Evolutionary conservation across 2,797 vertebrate genomes (phyloP), one percentile per base, ranked within the genome.

Genomic region (Typhlichthys eigenmanni): DNA sequence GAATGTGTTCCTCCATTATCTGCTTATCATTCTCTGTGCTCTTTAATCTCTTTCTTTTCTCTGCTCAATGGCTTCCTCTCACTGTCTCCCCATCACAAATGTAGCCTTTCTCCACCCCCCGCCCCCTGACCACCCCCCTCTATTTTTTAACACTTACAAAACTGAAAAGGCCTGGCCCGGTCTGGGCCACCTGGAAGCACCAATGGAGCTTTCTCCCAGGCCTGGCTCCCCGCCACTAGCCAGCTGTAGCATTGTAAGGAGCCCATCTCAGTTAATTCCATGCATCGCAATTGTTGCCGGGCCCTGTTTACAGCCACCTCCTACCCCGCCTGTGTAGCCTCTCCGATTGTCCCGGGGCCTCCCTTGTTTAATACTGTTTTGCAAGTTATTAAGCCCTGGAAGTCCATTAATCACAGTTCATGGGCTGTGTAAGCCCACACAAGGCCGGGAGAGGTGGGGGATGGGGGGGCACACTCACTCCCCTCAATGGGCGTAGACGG

Each of bases 381-480:
- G 93, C 93, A 93, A 94, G 94, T 95, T 95, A 95, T 94, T 94
- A 95, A 95, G 92, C 93, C 90, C 92, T 93, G 94, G 93, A 95
- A 93, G 94, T 95, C 93, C 93, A 93, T 94, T 95, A 94, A 95
- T 95, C 94, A 94, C 94, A 95, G 95, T 95, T 96, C 94, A 95
- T 70, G 76, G 93, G 91, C 92, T 83, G 75, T 90, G 93, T 93
- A 92, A 95, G 94, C 93, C 95, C 94, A 94, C 94, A 94, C 95
- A 95, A 91, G 87, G 92, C 89, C 93, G 87, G 80, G 88, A 90
- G 86, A 80, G 89, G 84, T 85, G 89, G 91, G 90, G 88, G 90
- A 90, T 91, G 91, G 92, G 91, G 84, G 93, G 89, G 89, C 93
- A 94, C 75, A 90, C 94, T 95, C 94, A 87, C 88, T 90, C 69